A percentile compares a stretch with the other conserved stretches of the same genome.
Evolutionary conservation across 2,888 invertebrate genomes (phyloP).

Genomic region (Melanostoma scalare): DNA sequence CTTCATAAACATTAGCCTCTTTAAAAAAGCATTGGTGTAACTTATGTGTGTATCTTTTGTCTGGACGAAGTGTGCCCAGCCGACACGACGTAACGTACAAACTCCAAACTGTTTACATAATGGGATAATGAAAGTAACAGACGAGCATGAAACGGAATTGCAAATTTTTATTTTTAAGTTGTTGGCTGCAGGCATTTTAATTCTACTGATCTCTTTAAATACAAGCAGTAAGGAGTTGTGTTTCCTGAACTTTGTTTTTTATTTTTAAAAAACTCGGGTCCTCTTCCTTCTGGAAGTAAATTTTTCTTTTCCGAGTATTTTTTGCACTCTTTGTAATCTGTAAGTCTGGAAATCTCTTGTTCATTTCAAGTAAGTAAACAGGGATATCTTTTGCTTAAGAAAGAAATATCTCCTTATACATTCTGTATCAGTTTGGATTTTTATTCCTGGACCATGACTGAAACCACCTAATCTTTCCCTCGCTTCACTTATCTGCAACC

Average conservation of each 20-base stretch:
- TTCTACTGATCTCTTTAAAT: constrained; percentile 3
- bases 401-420: no score
- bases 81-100: background rate
- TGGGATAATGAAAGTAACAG: constrained; percentile 46
- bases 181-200: constrained; percentile 18
- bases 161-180: constrained; percentile 33
- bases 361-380: no score
- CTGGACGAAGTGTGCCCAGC: constrained; percentile 29
- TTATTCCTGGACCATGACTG: background rate
- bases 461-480: constrained; percentile 17
- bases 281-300: no score
- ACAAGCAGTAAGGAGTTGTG: background rate
- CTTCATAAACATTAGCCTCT: no score
- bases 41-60: constrained; percentile 48
- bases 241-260: background rate
- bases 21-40: constrained; percentile 6
- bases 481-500: constrained; percentile 9
- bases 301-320: no score
- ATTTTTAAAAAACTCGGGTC: no score
- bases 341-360: no score
- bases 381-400: no score
- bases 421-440: no score
- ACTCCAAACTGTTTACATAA: constrained; percentile 32
- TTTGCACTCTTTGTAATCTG: no score
- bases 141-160: constrained; percentile 38